These are phyloP conservation scores for Acrocephalus scirpaceus DNA, from an alignment of 2,797 vertebrate species.

Conservation along the genomic window DNA sequence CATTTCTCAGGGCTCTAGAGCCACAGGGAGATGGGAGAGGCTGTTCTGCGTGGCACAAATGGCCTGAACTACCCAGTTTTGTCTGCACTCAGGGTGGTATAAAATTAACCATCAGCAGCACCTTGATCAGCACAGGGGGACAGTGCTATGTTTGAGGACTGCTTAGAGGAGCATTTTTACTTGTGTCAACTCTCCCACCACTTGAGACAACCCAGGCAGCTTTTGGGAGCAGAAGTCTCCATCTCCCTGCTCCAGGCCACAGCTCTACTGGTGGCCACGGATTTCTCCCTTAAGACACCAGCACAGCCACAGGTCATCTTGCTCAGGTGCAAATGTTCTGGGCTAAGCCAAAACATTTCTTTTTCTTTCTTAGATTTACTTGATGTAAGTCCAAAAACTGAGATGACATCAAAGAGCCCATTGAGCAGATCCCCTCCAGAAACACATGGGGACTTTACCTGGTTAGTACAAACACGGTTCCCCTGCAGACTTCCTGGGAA, in stretches of 20 bases:
- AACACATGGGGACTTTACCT: constrained; percentile 69
- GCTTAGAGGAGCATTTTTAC: neutral
- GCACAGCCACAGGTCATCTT: constrained; percentile 47
- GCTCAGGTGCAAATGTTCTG: constrained; percentile 68
- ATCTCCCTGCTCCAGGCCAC: neutral
- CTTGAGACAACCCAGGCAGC: neutral
- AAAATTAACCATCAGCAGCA: neutral
- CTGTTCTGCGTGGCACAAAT: neutral
- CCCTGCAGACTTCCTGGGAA: constrained; percentile 70
- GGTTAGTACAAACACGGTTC: constrained; percentile 80
- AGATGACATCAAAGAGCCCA: constrained; percentile 80
- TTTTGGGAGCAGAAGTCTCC: neutral
- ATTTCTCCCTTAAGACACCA: constrained; percentile 4
- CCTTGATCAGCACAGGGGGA: neutral
- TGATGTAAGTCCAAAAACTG: constrained; percentile 81
- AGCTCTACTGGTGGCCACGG: neutral
- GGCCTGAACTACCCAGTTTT: neutral
- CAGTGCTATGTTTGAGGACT: neutral
- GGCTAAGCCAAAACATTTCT: constrained; percentile 57
- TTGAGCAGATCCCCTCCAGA: constrained; percentile 72
- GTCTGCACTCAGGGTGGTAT: neutral
- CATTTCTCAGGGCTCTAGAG: neutral
- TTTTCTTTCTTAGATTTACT: constrained; percentile 66
- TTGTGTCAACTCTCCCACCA: neutral
- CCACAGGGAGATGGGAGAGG: neutral